Evolutionary conservation across 64 coral and sea anemone genomes (phyloP), one percentile per base, ranked within the genome.

Genomic region (Acropora tenuis): DNA sequence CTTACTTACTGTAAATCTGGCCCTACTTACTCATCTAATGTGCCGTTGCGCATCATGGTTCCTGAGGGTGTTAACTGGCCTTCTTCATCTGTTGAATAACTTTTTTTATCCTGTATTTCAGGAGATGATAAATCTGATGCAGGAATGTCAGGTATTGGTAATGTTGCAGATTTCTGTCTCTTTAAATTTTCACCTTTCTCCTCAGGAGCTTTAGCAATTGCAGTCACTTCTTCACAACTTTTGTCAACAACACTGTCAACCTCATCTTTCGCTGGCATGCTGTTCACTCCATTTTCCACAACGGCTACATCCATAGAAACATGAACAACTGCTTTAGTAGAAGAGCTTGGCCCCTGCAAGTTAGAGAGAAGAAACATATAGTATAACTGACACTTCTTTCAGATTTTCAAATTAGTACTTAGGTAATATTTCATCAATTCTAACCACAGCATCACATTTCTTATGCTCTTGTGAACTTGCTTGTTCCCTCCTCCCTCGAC

Each of bases 21-120:
- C 11, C 11, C 43, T 41, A 69, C 80, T 84, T 68, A 84, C 80
- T 84, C 80, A 84, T 84, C 80, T 47, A 69, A 43, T n/a, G 43
- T 66, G 15, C 75, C 75, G 52, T 86, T 45, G n/a, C 90, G 59
- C 50, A 83, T 69, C 40, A 92, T 87, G 11, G 90, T 92, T 48
- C 91, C 91, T 71, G 91, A 93, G 13, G 91, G 91, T 17, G 91
- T 93, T 1, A 79, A 49, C 40, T 41, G 83, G 42, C 91, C 91
- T 40, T 85, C 82, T 7, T 85, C 82, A 85, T 85, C 82, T 48
- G 82, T 85, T 71, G 47, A 8, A 85, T 18, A 48, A 65, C 11
- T 65, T 12, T 48, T 73, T 48, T 18, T 9, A 20, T 85, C 82
- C 40, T 69, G 43, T 48, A 44, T 18, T 48, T 72, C 45, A 85